phyloP scores from a whole-genome alignment of 2,888 invertebrate genomes.

The Steinernema carpocapsae region DNA sequence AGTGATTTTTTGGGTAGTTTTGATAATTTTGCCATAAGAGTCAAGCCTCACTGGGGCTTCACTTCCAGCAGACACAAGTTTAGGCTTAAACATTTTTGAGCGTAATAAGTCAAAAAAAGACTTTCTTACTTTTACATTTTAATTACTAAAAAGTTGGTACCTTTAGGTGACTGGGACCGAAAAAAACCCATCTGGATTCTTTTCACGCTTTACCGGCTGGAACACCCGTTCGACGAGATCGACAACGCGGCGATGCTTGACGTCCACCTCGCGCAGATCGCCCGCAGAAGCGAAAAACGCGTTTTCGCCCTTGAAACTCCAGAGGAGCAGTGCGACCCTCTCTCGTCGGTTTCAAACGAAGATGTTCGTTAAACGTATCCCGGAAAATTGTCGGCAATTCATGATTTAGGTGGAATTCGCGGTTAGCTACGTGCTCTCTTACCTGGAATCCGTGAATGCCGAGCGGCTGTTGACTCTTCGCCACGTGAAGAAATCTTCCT shows the following conservation, averaged over 20 bases:
- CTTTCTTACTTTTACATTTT: too few species aligned
- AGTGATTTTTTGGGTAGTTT: too few species aligned
- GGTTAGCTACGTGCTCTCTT: neutral
- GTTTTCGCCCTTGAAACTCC: constrained; percentile 16
- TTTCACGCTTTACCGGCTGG: constrained; percentile 17
- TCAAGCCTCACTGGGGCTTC: too few species aligned
- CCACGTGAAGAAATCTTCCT: neutral
- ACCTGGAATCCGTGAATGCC: constrained; percentile 2
- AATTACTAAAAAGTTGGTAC: too few species aligned
- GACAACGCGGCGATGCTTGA: constrained; percentile 15
- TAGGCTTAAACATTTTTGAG: too few species aligned
- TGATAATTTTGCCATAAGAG: too few species aligned
- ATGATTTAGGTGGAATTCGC: constrained; percentile 12
- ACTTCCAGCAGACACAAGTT: too few species aligned
- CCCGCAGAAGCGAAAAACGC: neutral
- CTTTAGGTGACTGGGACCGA: constrained; percentile 19
- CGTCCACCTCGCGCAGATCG: constrained; percentile 22
- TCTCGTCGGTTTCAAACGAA: neutral
- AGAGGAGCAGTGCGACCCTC: constrained; percentile 20
- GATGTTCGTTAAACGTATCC: neutral
- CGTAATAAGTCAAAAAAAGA: too few species aligned
- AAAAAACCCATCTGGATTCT: constrained; percentile 29
- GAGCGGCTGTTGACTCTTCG: constrained; percentile 11
- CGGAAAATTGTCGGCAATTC: neutral
- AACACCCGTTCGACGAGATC: constrained; percentile 23